Percentiles rank a stretch among this genome's conserved stretches.
Evolutionary conservation across 2,113 vertebrate species (phyloP).

Genomic region (Brienomyrus brachyistius): DNA sequence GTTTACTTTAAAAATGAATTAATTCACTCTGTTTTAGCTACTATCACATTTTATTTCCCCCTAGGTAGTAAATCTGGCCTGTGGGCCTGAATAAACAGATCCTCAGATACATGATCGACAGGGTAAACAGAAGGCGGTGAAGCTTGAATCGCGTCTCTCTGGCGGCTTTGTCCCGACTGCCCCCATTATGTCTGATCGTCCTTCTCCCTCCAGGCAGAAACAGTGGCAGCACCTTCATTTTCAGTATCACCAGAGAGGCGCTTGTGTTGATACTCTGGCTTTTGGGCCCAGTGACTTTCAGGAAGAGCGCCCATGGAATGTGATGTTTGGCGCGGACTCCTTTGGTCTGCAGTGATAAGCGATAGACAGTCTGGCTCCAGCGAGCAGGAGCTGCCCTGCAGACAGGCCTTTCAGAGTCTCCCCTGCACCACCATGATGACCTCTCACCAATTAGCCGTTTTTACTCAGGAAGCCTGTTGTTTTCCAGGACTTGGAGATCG

Average conservation of each 20-base stretch:
- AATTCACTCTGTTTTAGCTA: not conserved
- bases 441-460: slow-evolving; percentile 16
- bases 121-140: slow-evolving; percentile 35
- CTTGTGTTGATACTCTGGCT: slow-evolving; percentile 49
- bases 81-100: not conserved
- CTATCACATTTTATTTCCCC: not conserved
- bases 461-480: slow-evolving; percentile 13
- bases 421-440: slow-evolving; percentile 27
- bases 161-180: slow-evolving; percentile 15
- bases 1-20: not conserved
- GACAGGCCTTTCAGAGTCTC: slow-evolving; percentile 46
- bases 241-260: slow-evolving; percentile 33
- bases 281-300: slow-evolving; percentile 33
- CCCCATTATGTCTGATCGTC: slow-evolving; percentile 17
- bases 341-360: slow-evolving; percentile 69
- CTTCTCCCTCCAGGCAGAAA: slow-evolving; percentile 11
- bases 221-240: slow-evolving; percentile 20
- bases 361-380: slow-evolving; percentile 83
- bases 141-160: slow-evolving; percentile 13
- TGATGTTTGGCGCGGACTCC: slow-evolving; percentile 54
- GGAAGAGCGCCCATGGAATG: slow-evolving; percentile 51
- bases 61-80: not conserved
- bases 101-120: slow-evolving; percentile 13
- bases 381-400: slow-evolving; percentile 54
- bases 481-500: slow-evolving; percentile 1